Evolutionary conservation across 1,140 invertebrate species (phyloP).

Genomic region (Drosophila miranda): DNA sequence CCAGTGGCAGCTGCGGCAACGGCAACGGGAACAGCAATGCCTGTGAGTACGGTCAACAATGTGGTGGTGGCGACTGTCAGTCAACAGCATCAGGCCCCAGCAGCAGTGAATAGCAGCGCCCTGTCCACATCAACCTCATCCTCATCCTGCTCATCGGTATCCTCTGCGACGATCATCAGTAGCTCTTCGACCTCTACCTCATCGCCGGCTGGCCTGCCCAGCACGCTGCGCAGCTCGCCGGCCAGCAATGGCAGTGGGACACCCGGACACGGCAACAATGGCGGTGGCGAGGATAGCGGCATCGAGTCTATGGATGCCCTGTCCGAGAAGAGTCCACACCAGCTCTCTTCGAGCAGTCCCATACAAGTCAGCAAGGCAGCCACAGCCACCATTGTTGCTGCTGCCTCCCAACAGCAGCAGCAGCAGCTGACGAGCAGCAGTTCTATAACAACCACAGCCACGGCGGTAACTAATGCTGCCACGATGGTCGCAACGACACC

Average conservation of each 20-base stretch:
- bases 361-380: slow-evolving; percentile 61
- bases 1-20: slow-evolving; percentile 20
- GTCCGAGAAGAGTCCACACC: slow-evolving; percentile 95
- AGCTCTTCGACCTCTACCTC: slow-evolving; percentile 31
- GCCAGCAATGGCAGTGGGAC: slow-evolving; percentile 82
- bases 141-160: slow-evolving; percentile 14
- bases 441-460: slow-evolving; percentile 1
- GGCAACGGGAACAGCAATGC: not conserved
- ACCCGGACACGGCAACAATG: slow-evolving; percentile 76
- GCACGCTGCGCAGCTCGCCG: slow-evolving; percentile 82
- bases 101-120: slow-evolving; percentile 9
- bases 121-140: slow-evolving; percentile 4
- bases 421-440: slow-evolving; percentile 6
- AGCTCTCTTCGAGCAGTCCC: slow-evolving; percentile 85
- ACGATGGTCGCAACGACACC: not conserved
- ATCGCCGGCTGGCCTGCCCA: slow-evolving; percentile 68
- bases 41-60: slow-evolving; percentile 27
- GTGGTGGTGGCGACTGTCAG: slow-evolving; percentile 20
- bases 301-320: slow-evolving; percentile 96
- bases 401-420: slow-evolving; percentile 8
- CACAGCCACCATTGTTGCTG: slow-evolving; percentile 2
- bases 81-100: not conserved
- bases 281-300: slow-evolving; percentile 93
- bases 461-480: slow-evolving; percentile 8
- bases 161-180: slow-evolving; percentile 25